Evolutionary conservation across 2,113 vertebrate genomes (phyloP).

Genomic region (Otus sunia): DNA sequence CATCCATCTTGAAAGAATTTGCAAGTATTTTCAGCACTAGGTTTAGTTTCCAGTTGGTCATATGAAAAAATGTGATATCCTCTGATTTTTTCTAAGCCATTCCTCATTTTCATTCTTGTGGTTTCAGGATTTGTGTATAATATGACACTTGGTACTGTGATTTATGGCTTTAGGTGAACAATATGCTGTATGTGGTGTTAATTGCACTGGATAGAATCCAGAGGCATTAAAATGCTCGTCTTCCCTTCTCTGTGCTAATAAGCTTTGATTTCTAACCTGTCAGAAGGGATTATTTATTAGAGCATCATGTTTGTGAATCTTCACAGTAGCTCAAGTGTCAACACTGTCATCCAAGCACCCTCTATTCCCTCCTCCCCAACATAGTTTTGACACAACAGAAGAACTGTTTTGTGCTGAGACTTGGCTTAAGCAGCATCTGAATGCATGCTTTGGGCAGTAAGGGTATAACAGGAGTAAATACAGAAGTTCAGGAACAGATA

Average conservation of each 20-base stretch:
- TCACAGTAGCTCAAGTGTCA: neutral
- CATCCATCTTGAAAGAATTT: neutral
- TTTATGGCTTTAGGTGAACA: constrained; percentile 63
- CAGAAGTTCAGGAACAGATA: neutral
- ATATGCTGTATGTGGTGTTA: constrained; percentile 34
- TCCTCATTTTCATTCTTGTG: constrained; percentile 34
- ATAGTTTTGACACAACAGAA: neutral
- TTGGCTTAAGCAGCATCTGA: neutral
- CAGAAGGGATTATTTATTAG: constrained; percentile 53
- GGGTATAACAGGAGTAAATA: neutral
- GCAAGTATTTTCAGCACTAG: neutral
- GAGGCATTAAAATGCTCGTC: constrained; percentile 32
- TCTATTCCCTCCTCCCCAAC: neutral
- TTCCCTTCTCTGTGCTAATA: constrained; percentile 23
- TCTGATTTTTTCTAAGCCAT: constrained; percentile 36
- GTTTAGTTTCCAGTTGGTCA: constrained; percentile 14
- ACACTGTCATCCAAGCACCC: neutral
- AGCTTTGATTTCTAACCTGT: constrained; percentile 60
- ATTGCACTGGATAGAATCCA: constrained; percentile 64
- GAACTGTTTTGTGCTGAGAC: neutral
- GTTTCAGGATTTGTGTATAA: constrained; percentile 4
- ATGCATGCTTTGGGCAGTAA: neutral
- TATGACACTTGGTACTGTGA: constrained; percentile 11
- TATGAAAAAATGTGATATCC: constrained; percentile 5
- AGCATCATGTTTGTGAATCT: constrained; percentile 8